Evolutionary conservation across 2,888 invertebrate species (phyloP).

Genomic region (Clivina fossor): DNA sequence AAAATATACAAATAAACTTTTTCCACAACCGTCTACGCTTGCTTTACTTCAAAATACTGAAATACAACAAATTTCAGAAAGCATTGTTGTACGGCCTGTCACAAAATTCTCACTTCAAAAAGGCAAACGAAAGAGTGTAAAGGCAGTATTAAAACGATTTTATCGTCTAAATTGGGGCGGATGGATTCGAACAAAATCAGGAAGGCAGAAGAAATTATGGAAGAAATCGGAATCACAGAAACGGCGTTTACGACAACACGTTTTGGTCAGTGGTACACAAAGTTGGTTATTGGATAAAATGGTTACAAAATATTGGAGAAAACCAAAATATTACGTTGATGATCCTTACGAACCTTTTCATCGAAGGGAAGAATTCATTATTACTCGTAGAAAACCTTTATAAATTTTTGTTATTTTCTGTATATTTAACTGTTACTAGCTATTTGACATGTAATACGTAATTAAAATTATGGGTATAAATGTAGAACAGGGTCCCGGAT

Average conservation of each 20-base stretch:
- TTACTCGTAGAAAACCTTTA: slow-evolving; percentile 65
- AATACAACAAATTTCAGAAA: slow-evolving; percentile 42
- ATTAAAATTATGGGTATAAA: too few relatives aligned
- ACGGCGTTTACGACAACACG: slow-evolving; percentile 71
- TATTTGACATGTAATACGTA: too few relatives aligned
- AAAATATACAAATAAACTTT: background rate
- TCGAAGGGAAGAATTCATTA: slow-evolving; percentile 67
- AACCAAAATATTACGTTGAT: slow-evolving; percentile 81
- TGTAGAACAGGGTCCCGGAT: too few relatives aligned
- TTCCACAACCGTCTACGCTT: background rate
- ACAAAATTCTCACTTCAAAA: slow-evolving; percentile 71
- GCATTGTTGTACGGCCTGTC: slow-evolving; percentile 59
- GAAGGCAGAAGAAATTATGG: slow-evolving; percentile 76
- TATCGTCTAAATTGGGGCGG: slow-evolving; percentile 84
- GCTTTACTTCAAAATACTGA: slow-evolving; percentile 38
- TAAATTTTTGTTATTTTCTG: too few relatives aligned
- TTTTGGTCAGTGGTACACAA: slow-evolving; percentile 80
- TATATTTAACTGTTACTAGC: too few relatives aligned
- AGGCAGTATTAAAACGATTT: slow-evolving; percentile 71
- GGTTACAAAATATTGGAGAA: slow-evolving; percentile 84
- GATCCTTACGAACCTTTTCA: slow-evolving; percentile 93
- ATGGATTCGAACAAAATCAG: slow-evolving; percentile 85
- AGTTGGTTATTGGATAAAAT: slow-evolving; percentile 83
- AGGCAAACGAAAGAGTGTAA: slow-evolving; percentile 76
- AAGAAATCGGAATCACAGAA: slow-evolving; percentile 64